Percentiles rank a stretch among this genome's conserved stretches.
These are phyloP conservation scores for Paralichthys olivaceus DNA, from an alignment of 2,113 vertebrate species.

Conservation along the genomic window DNA sequence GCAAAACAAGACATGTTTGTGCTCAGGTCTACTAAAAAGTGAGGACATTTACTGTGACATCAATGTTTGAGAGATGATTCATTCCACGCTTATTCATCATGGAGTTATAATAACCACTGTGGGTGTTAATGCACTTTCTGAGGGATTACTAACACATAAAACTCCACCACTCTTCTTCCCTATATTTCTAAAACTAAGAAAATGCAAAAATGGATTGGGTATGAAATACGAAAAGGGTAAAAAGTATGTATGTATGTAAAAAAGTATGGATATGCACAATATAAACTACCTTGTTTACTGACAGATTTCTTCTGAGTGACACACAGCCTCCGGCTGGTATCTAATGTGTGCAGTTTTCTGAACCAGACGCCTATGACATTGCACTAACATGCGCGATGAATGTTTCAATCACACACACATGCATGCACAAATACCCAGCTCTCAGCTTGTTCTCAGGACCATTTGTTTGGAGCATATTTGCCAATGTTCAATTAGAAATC, in stretches of 20 bases:
- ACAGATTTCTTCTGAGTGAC: conserved; percentile 40
- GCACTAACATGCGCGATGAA: conserved; percentile 47
- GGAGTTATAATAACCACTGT: background rate
- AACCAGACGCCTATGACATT: conserved; percentile 56
- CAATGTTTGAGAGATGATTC: background rate
- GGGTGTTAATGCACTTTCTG: background rate
- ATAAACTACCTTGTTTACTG: background rate
- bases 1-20: too few species aligned
- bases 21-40: too few species aligned
- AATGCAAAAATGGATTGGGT: background rate
- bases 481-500: conserved; percentile 79
- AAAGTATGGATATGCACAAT: conserved; percentile 10
- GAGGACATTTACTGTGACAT: too few species aligned
- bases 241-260: background rate
- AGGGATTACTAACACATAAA: background rate
- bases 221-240: background rate
- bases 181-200: background rate
- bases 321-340: conserved; percentile 47
- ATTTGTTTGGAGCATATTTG: conserved; percentile 75
- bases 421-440: conserved; percentile 35
- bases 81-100: background rate
- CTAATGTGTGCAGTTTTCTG: conserved; percentile 53
- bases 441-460: conserved; percentile 45
- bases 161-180: background rate
- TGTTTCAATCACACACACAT: conserved; percentile 41